Evolutionary conservation across 92 coral and sea anemone genomes (phyloP).

Genomic region (Desmophyllum pertusum): DNA sequence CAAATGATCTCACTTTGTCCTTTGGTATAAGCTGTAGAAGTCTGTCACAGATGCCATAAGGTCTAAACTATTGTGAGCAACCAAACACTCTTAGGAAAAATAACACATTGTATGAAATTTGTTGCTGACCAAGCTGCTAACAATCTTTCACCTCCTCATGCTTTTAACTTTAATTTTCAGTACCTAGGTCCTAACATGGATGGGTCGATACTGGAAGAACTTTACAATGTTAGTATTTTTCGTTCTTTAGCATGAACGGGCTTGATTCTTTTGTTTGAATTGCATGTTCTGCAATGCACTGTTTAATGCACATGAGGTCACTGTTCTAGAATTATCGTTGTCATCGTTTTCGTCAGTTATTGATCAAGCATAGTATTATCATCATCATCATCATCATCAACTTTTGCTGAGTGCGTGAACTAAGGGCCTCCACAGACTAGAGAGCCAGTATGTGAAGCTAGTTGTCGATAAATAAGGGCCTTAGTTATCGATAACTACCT

Average conservation of each 20-base stretch:
- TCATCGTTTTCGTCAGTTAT: not conserved
- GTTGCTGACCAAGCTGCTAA: not conserved
- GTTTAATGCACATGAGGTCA: not conserved
- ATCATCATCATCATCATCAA: not conserved
- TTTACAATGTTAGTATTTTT: conserved; percentile 46
- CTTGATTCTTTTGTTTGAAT: not conserved
- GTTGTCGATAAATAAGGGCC: no score
- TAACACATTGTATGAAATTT: no score
- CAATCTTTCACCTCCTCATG: conserved; percentile 1
- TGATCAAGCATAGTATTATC: not conserved
- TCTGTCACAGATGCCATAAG: no score
- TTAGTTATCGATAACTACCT: no score
- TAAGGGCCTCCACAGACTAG: no score
- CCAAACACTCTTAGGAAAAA: no score
- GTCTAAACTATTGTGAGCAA: no score
- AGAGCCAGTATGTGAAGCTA: no score
- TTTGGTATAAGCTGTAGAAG: no score
- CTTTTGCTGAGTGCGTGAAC: no score
- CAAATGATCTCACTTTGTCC: no score
- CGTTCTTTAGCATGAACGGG: conserved; percentile 9
- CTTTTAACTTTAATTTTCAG: conserved; percentile 45
- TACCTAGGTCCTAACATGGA: conserved; percentile 40
- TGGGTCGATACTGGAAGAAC: conserved; percentile 44
- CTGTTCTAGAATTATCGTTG: not conserved
- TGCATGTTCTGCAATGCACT: not conserved